Evolutionary conservation across 2,888 invertebrate species (phyloP).

Genomic region (Ichneumoninae sp.): DNA sequence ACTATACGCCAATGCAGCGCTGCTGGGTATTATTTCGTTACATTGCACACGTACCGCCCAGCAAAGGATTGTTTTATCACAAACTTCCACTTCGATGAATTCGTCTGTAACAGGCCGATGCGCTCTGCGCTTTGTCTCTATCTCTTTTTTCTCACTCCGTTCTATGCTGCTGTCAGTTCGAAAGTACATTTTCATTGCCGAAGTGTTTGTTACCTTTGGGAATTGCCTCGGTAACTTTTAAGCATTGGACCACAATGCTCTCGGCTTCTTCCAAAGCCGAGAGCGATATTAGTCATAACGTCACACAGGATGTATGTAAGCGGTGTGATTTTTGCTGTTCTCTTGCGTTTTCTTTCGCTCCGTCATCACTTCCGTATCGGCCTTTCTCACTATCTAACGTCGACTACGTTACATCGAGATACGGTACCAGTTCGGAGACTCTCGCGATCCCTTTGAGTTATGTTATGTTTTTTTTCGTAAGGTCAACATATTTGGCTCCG

Average conservation of each 20-base stretch:
- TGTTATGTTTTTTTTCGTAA: no score
- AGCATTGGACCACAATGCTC: neutral
- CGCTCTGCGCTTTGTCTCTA: constrained; percentile 28
- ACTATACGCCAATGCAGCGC: constrained; percentile 60
- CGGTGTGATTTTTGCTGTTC: no score
- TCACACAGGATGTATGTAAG: neutral
- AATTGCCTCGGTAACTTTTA: constrained; percentile 20
- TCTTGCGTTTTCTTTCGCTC: no score
- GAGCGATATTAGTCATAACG: no score
- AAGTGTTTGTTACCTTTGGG: constrained; percentile 31
- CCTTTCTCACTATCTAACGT: no score
- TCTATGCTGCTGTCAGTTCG: constrained; percentile 26
- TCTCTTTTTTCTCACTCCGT: constrained; percentile 4
- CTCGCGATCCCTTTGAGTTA: no score
- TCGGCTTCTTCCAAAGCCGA: neutral
- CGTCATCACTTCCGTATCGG: no score
- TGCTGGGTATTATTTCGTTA: constrained; percentile 76
- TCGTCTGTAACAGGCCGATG: constrained; percentile 73
- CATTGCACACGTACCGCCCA: constrained; percentile 72
- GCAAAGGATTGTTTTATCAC: constrained; percentile 79
- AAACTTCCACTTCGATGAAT: constrained; percentile 75
- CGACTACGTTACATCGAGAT: no score
- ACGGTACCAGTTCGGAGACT: no score
- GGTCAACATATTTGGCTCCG: no score
- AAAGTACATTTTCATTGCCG: constrained; percentile 40